Conservation (phyloP, 2,797 vertebrate species). For the Neoniphon sammara region DNA sequence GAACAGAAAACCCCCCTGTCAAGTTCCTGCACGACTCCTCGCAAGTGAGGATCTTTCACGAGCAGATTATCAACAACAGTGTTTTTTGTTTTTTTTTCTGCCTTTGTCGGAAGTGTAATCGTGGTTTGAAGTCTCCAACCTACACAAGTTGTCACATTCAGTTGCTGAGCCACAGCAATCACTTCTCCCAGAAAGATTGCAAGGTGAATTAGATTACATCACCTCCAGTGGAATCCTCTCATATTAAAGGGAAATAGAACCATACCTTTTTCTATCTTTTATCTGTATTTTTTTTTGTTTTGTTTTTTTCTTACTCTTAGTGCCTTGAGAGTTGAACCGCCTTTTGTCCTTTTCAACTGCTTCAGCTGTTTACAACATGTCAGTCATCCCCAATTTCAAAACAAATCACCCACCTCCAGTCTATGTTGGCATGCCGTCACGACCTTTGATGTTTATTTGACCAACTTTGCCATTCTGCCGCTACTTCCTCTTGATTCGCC, state of each 20-base stretch:
- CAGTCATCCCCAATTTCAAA: constrained; percentile 35
- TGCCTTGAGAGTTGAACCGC: constrained; percentile 53
- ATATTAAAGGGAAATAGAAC: constrained; percentile 71
- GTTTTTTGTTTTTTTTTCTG: constrained; percentile 17
- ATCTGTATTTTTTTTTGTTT: constrained; percentile 39
- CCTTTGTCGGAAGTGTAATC: constrained; percentile 40
- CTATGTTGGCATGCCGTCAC: constrained; percentile 18
- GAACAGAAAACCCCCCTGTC: constrained; percentile 22
- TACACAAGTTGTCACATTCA: constrained; percentile 73
- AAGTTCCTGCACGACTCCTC: constrained; percentile 37
- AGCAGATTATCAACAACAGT: background rate
- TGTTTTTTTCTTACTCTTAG: constrained; percentile 38
- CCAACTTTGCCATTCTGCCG: constrained; percentile 57
- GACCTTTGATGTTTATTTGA: constrained; percentile 59
- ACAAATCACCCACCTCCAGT: constrained; percentile 12
- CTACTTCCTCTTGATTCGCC: constrained; percentile 71
- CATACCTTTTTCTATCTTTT: constrained; percentile 48
- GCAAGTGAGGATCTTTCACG: constrained; percentile 32
- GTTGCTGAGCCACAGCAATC: constrained; percentile 70
- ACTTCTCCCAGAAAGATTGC: constrained; percentile 69
- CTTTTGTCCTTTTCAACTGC: constrained; percentile 37
- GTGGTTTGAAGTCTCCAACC: constrained; percentile 56
- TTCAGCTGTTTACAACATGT: constrained; percentile 39
- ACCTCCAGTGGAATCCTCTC: constrained; percentile 68
- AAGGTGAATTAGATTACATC: constrained; percentile 77